Conservation (phyloP, 1,140 invertebrate species). For the Tetramorium alpestre region DNA sequence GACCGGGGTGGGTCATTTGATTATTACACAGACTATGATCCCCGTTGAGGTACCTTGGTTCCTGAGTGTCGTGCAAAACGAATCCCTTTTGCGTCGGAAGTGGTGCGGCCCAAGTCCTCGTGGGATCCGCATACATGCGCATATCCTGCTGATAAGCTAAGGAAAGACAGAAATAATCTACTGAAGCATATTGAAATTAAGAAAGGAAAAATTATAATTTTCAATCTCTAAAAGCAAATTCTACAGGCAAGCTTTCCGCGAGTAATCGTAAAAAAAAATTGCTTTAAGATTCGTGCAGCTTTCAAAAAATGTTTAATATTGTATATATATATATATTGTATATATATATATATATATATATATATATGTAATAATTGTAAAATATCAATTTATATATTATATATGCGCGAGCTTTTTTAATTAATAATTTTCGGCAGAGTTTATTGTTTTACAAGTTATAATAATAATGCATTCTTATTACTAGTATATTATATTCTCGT, state of each 20-base stretch:
- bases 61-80: slow-evolving; percentile 83
- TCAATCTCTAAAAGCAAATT: background rate
- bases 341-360: too few species aligned
- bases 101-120: slow-evolving; percentile 81
- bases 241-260: background rate
- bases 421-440: background rate
- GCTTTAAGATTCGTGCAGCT: slow-evolving; percentile 6
- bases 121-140: slow-evolving; percentile 82
- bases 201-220: background rate
- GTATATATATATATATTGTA: background rate
- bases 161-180: slow-evolving; percentile 38
- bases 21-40: slow-evolving; percentile 85
- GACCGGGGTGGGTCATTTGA: slow-evolving; percentile 83
- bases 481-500: background rate
- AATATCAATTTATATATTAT: slow-evolving; percentile 6
- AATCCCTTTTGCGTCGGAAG: slow-evolving; percentile 83
- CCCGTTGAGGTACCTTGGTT: slow-evolving; percentile 84
- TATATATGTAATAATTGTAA: background rate
- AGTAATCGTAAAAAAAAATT: background rate
- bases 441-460: background rate
- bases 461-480: background rate
- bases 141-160: slow-evolving; percentile 83
- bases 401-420: background rate
- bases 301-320: background rate
- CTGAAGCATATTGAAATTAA: slow-evolving; percentile 10